Evolutionary conservation across 30 jellyfish, hydroid and myxozoan genomes (phyloP).

Genomic region (Aurelia aurita): DNA sequence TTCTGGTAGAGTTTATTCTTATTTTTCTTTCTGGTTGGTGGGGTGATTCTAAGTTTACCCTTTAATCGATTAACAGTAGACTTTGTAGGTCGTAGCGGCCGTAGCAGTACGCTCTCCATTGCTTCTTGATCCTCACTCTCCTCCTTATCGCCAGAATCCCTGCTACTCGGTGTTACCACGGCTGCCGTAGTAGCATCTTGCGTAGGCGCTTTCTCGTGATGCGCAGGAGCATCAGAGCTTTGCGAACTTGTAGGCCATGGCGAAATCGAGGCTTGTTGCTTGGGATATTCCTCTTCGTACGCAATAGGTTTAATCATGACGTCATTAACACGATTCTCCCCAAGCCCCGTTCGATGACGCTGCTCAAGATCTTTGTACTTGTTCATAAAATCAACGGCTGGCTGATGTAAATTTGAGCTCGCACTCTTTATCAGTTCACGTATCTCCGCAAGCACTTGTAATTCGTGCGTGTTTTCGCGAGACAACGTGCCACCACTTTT

Average conservation of each 20-base stretch:
- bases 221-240: neutral
- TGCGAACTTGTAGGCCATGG: slow-evolving; percentile 27
- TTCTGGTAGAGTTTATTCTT: neutral
- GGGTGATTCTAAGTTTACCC: slow-evolving; percentile 11
- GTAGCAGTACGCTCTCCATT: no score
- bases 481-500: slow-evolving; percentile 26
- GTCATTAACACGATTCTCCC: slow-evolving; percentile 69
- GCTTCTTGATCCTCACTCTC: no score
- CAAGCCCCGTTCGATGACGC: slow-evolving; percentile 66
- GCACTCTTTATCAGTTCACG: slow-evolving; percentile 68
- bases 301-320: slow-evolving; percentile 40
- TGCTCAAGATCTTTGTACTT: slow-evolving; percentile 35
- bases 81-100: slow-evolving; percentile 4
- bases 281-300: slow-evolving; percentile 63
- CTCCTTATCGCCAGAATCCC: no score
- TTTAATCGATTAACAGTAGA: slow-evolving; percentile 11
- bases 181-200: no score
- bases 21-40: slow-evolving; percentile 9
- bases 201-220: neutral
- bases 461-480: slow-evolving; percentile 48
- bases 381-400: slow-evolving; percentile 15
- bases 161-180: no score
- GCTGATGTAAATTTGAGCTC: slow-evolving; percentile 46
- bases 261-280: neutral
- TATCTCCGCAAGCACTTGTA: slow-evolving; percentile 61